Conservation (phyloP, 92 coral and sea anemone species). For the Palythoa grandiflora region DNA sequence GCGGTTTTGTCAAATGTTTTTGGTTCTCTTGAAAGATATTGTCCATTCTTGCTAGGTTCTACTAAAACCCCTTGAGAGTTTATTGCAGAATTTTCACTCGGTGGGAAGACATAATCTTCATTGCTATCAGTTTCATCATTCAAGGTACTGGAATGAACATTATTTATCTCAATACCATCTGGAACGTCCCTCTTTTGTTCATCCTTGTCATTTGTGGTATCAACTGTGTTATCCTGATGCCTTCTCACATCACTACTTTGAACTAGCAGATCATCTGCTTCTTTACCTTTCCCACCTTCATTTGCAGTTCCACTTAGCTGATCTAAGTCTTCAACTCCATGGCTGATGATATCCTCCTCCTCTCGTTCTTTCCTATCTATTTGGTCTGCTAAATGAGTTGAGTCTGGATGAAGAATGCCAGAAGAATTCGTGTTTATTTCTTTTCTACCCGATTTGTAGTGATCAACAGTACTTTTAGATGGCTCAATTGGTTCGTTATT, state of each 20-base stretch:
- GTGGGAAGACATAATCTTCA: slow-evolving; percentile 23
- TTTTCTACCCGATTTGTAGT: neutral
- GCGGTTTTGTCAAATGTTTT: neutral
- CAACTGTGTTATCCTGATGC: neutral
- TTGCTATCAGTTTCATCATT: neutral
- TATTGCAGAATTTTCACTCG: neutral
- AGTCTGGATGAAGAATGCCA: neutral
- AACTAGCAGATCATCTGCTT: neutral
- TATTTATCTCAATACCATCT: slow-evolving; percentile 5
- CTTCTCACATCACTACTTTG: neutral
- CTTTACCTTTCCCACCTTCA: neutral
- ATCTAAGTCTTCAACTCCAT: neutral
- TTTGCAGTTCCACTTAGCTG: neutral
- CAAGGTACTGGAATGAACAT: neutral
- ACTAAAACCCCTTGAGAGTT: neutral
- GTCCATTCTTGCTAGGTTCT: neutral
- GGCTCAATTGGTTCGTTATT: neutral
- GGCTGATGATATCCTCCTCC: neutral
- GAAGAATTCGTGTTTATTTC: neutral
- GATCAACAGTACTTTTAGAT: neutral
- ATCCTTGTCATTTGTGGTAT: neutral
- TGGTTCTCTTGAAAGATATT: neutral
- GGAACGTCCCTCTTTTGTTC: neutral
- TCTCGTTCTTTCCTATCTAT: neutral
- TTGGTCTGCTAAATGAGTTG: neutral